Base-by-base conservation (phyloP, 2,888 invertebrate genomes). In the Crioceris asparagi region DNA sequence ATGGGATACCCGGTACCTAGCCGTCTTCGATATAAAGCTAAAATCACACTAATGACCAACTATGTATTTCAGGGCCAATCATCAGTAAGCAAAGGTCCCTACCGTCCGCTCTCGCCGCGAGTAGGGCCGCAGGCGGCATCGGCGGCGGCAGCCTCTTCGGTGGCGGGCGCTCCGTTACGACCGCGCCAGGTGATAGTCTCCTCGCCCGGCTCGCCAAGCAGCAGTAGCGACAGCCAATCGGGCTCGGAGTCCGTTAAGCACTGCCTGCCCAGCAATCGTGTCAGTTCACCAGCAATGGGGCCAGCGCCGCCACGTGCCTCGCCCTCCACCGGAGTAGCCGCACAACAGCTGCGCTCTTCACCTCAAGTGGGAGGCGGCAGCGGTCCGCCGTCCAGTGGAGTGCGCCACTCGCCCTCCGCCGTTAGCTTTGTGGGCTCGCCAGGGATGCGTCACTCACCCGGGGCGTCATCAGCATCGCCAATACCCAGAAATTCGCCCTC, bases 181-280 rank as follows among this genome's bases (percentile, higher is more conserved):
- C 62, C 65, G 39, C 62, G 64, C 41, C 65, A 72, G 68, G 72
- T 73, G 71, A 72, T 74, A 70, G 72, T 74, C 53, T 74, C 79
- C 60, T 80, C 83, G 59, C 85, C 84, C 73, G 53, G 82, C 72
- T 84, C 85, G 62, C 83, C 84, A 76, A 48, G 48, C 76, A 84
- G 55, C 51, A 79, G 83, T 70, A 82, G 83, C 58, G 83, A 82
- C 60, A 81, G 80, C 52, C 82, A 81, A 61, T 81, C 81, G 56
- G 84, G 83, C 52, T 82, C 83, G 52, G 83, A 81, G 56, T 78
- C 79, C 46, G 75, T 79, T 62, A 80, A 79, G 60, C 77, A 78
- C 63, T 65, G 63, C 60, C 61, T 65, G 52, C 62, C 62, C 51
- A 59, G 62, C n/a, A n/a, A n/a, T 54, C 61, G 65, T 42, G 64